These are phyloP conservation scores for Dasypolia templi DNA, from an alignment of 2,888 invertebrate species.

Conservation along the genomic window DNA sequence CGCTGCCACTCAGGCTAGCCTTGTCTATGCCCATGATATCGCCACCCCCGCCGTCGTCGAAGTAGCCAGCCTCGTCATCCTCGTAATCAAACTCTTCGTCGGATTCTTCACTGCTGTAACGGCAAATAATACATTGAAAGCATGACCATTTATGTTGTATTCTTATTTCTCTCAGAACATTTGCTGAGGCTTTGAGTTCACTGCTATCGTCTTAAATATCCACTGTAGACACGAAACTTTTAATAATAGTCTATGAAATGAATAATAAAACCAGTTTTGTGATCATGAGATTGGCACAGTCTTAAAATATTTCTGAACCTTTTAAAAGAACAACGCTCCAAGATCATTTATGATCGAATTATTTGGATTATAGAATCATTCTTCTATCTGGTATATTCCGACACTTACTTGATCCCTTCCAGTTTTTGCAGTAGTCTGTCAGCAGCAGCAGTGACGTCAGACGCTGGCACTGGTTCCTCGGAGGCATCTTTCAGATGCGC, in stretches of 20 bases:
- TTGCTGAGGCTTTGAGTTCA: not conserved
- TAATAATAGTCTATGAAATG: not conserved
- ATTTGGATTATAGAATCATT: not conserved
- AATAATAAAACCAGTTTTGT: not conserved
- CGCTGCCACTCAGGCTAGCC: constrained; percentile 71
- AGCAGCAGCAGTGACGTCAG: constrained; percentile 82
- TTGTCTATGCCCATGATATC: constrained; percentile 84
- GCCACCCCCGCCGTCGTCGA: constrained; percentile 79
- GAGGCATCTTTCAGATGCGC: constrained; percentile 77
- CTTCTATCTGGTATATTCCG: not conserved
- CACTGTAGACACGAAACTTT: not conserved
- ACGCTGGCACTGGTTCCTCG: constrained; percentile 73
- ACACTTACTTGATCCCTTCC: constrained; percentile 80
- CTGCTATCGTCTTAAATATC: not conserved
- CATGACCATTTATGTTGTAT: not conserved
- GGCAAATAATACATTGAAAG: not conserved
- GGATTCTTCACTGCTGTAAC: constrained; percentile 66
- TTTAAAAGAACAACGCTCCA: not conserved
- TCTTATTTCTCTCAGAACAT: not conserved
- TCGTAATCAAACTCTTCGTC: constrained; percentile 81
- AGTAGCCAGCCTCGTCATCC: constrained; percentile 79
- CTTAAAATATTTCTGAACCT: not conserved
- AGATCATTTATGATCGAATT: not conserved
- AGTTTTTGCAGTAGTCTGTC: constrained; percentile 81
- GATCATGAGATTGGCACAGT: not conserved